Conservation (phyloP, 1,140 invertebrate genomes). For the Patella vulgata region DNA sequence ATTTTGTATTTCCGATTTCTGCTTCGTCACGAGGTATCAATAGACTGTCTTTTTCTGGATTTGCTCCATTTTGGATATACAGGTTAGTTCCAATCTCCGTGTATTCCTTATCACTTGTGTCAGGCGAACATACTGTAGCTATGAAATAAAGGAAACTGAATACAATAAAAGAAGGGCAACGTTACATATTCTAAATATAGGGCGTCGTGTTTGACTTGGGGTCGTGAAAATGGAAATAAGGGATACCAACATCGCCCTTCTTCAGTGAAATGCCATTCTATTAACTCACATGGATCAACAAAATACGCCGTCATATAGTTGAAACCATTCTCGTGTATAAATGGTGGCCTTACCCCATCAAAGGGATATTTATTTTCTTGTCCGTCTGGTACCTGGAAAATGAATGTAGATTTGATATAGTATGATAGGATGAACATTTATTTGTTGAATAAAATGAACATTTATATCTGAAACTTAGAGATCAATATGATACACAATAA, state of each 20-base stretch:
- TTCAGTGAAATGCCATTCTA: not conserved
- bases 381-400: no score
- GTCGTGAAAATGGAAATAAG: no score
- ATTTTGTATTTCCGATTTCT: slow-evolving; percentile 40
- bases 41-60: slow-evolving; percentile 40
- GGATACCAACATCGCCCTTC: no score
- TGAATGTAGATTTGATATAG: no score
- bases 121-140: slow-evolving; percentile 43
- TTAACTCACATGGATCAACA: slow-evolving; percentile 7
- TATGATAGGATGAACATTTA: no score
- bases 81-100: slow-evolving; percentile 55
- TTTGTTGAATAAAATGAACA: no score
- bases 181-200: no score
- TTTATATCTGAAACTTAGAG: slow-evolving; percentile 11
- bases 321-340: slow-evolving; percentile 6
- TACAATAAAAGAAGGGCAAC: not conserved
- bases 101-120: slow-evolving; percentile 18
- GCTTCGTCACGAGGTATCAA: slow-evolving; percentile 45
- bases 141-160: no score
- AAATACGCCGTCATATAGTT: slow-evolving; percentile 17
- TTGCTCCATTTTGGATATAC: slow-evolving; percentile 55
- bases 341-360: not conserved
- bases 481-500: no score
- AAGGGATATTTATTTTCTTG: not conserved
- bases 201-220: no score